phyloP scores from a whole-genome alignment of 2,113 vertebrate species.

The Taxidea taxus region DNA sequence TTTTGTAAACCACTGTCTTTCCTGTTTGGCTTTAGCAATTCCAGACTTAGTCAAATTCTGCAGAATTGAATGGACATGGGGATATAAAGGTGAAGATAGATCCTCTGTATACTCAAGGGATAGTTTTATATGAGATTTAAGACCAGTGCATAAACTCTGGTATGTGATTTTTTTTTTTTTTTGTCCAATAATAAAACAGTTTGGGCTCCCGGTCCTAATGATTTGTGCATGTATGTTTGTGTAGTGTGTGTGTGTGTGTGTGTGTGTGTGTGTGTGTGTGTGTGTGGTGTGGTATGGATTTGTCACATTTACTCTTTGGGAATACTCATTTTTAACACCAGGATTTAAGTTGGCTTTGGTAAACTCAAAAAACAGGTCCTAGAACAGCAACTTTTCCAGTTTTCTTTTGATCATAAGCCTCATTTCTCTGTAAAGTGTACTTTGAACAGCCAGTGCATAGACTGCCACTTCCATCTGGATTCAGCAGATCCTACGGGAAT shows the following conservation, averaged over 20 bases:
- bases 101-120: not conserved
- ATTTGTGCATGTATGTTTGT: not conserved
- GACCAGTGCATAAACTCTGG: not conserved
- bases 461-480: not conserved
- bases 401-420: not conserved
- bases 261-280: not conserved
- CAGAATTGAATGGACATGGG: not conserved
- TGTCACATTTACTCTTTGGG: not conserved
- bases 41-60: not conserved
- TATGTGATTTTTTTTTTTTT: not conserved
- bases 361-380: not conserved
- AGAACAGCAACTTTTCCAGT: not conserved
- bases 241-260: not conserved
- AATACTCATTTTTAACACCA: not conserved
- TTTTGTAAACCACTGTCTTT: not conserved
- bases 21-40: not conserved
- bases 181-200: not conserved
- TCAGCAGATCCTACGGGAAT: not conserved
- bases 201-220: not conserved
- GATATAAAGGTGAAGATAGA: not conserved
- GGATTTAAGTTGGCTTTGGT: not conserved
- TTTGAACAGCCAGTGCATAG: not conserved
- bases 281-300: not conserved
- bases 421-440: not conserved
- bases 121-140: not conserved